Conservation (phyloP, 2,797 vertebrate species). For the Miichthys miiuy region DNA sequence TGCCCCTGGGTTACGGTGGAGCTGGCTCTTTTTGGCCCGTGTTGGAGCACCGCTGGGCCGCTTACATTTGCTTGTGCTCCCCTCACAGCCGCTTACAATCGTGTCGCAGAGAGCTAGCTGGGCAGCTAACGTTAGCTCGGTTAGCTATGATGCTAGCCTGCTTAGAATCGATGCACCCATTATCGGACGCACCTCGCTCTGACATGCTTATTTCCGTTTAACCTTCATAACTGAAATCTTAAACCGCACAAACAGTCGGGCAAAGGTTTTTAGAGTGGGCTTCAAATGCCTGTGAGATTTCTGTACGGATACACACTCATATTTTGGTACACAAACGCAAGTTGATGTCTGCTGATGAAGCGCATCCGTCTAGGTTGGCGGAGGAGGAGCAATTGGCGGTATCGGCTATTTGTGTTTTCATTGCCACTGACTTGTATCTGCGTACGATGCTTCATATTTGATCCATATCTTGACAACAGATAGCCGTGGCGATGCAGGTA, state of each 20-base stretch:
- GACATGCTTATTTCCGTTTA: not conserved
- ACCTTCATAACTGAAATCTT: rapidly evolving
- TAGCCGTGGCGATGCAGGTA: conserved; percentile 16
- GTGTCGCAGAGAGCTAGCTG: conserved; percentile 84
- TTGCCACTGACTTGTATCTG: conserved; percentile 11
- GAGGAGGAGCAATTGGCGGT: conserved; percentile 53
- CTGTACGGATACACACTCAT: not conserved
- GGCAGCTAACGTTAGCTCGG: conserved; percentile 72
- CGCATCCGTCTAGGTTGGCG: conserved; percentile 43
- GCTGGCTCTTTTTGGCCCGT: not conserved
- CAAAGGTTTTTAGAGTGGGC: not conserved
- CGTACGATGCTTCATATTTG: conserved; percentile 20
- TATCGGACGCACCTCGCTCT: conserved; percentile 61
- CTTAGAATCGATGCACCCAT: conserved; percentile 52
- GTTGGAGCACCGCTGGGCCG: not conserved
- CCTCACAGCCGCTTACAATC: conserved; percentile 49
- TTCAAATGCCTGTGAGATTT: not conserved
- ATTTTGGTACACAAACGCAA: conserved; percentile 4
- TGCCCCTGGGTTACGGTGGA: not conserved
- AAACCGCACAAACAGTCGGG: rapidly evolving
- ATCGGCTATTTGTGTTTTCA: conserved; percentile 52
- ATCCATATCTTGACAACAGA: conserved; percentile 23
- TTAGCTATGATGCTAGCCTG: conserved; percentile 70
- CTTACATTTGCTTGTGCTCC: conserved; percentile 23
- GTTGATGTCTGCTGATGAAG: conserved; percentile 43